Evolutionary conservation across 2,113 vertebrate species (phyloP), one percentile per base, ranked within the genome.

Genomic region (Xiphophorus hellerii): DNA sequence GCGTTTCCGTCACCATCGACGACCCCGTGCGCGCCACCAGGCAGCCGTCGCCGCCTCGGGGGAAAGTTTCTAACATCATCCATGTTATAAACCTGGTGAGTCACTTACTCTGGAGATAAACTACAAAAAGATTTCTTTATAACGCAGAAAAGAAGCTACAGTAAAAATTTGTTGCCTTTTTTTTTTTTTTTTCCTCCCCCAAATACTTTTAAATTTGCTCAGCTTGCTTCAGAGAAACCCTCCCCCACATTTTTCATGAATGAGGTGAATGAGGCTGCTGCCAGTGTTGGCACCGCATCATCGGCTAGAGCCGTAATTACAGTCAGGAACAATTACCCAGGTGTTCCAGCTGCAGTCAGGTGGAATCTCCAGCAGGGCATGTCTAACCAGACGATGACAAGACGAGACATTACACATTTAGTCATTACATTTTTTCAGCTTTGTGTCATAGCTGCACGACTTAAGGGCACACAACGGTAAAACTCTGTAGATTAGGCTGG

Each of bases 31-130:
- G 96, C 62, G 90, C 94, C 0, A 86, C 93, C 80, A 95, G 93
- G 74, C 93, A 95, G 82, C 95, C 95, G 6, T 96, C 97, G 1
- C 96, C 96, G 0, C 95, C 96, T 25, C 93, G 94, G 0, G 95
- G 95, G 66, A 96, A 97, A 88, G 73, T 95, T 64, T 95, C 95
- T 28, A 95, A 93, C 74, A 96, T 97, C 64, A 93, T 98, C 70
- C 97, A 98, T 44, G 93, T 98, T 84, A 96, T 94, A 85, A 97
- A 98, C 84, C 92, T 98, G 95, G 97, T 97, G 79, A 90, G 96
- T 85, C 80, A 76, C 0, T 15, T 15, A 37, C 17, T 54, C 33
- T 7, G 15, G 44, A 20, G 15, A 20, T 17, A 1, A 48, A 5
- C 17, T 54, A 33, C 22, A 54, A 6, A 33, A 13, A 22, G 13